A percentile compares a stretch with the other conserved stretches of the same genome.
phyloP scores from a whole-genome alignment of 1,140 invertebrate species.

The Hesperophylax magnus region DNA sequence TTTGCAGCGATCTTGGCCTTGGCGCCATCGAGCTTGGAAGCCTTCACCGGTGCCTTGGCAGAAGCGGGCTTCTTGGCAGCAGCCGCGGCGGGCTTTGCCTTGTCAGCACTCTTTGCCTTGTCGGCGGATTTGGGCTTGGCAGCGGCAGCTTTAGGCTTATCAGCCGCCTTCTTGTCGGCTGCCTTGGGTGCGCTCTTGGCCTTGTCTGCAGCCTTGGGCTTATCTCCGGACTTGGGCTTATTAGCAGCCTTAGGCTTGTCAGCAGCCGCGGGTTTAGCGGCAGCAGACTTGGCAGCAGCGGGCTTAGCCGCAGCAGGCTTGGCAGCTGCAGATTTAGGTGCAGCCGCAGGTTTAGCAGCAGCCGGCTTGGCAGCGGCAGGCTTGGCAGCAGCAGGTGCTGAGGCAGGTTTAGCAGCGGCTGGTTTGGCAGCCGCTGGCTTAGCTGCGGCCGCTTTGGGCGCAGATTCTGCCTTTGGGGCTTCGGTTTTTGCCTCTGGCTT shows the following conservation, averaged over 20 bases:
- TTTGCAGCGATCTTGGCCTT: slow-evolving; percentile 69
- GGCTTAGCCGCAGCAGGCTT: slow-evolving; percentile 66
- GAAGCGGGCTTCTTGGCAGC: slow-evolving; percentile 50
- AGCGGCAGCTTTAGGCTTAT: slow-evolving; percentile 70
- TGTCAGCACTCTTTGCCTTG: slow-evolving; percentile 69
- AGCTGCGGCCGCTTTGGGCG: slow-evolving; percentile 63
- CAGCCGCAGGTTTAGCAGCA: slow-evolving; percentile 68
- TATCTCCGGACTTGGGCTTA: slow-evolving; percentile 66
- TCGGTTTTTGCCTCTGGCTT: slow-evolving; percentile 60
- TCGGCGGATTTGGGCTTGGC: slow-evolving; percentile 70
- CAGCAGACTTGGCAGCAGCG: slow-evolving; percentile 61
- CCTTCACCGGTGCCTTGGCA: slow-evolving; percentile 55
- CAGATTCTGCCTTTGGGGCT: slow-evolving; percentile 63
- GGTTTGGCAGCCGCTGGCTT: slow-evolving; percentile 65
- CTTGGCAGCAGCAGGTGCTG: slow-evolving; percentile 65
- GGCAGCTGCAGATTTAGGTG: slow-evolving; percentile 66
- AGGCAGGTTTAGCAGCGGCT: slow-evolving; percentile 67
- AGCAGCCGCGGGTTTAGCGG: slow-evolving; percentile 72
- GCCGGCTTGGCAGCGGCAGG: slow-evolving; percentile 64
- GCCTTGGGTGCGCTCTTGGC: slow-evolving; percentile 65
- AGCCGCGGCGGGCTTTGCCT: slow-evolving; percentile 60
- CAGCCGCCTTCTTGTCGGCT: slow-evolving; percentile 74
- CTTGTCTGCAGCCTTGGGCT: slow-evolving; percentile 68
- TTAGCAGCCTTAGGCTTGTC: slow-evolving; percentile 66
- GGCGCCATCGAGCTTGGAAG: slow-evolving; percentile 64